These are phyloP conservation scores for Drymonia ruficornis DNA, from an alignment of 2,888 invertebrate species.

Conservation along the genomic window DNA sequence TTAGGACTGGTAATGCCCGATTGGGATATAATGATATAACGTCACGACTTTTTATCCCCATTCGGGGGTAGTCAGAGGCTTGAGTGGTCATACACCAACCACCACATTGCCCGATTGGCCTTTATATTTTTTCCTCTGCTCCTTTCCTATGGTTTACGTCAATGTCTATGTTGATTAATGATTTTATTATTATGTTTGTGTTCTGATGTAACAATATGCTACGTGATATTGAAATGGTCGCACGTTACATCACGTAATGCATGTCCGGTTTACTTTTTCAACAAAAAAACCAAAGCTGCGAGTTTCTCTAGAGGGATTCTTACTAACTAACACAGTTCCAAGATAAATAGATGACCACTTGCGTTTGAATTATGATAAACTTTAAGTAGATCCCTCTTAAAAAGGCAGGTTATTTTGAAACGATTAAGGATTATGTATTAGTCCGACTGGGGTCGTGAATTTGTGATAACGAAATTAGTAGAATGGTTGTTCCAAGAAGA, in stretches of 20 bases:
- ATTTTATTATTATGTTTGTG: neutral
- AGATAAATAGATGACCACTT: neutral
- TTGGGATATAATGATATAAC: too few species aligned
- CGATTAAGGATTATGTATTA: neutral
- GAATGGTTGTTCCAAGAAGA: neutral
- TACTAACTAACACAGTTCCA: neutral
- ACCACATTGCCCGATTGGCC: too few species aligned
- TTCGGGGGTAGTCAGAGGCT: too few species aligned
- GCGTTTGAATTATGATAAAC: neutral
- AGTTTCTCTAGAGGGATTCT: neutral
- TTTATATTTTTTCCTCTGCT: too few species aligned
- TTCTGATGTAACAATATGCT: slow-evolving; percentile 4
- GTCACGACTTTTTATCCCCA: too few species aligned
- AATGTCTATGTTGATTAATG: too few species aligned
- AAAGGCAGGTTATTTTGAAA: neutral
- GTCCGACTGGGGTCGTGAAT: neutral
- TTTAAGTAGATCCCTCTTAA: neutral
- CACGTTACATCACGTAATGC: neutral
- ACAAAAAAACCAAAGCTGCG: neutral
- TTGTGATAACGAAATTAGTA: neutral
- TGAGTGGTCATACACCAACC: too few species aligned
- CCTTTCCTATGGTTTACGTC: too few species aligned
- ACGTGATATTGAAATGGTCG: neutral
- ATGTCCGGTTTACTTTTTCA: slow-evolving; percentile 6
- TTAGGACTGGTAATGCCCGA: too few species aligned